Conservation (phyloP, 2,888 invertebrate species). For the Stenchaetothrips biformis region DNA sequence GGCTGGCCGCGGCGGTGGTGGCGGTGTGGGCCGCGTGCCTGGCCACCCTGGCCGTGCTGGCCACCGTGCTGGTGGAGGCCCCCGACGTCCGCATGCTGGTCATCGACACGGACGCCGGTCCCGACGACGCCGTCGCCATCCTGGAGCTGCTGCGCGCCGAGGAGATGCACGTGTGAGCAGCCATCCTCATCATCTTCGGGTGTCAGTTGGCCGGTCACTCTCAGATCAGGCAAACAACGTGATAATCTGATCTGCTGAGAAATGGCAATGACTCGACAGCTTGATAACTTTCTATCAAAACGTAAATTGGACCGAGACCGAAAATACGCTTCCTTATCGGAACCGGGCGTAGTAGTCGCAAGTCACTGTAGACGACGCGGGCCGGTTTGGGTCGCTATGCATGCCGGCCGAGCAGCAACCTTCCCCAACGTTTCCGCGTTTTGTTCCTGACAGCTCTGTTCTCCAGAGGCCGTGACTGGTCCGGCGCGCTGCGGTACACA, state of each 20-base stretch:
- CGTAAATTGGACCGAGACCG: too few relatives aligned
- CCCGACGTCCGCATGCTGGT: background rate
- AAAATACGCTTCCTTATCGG: too few relatives aligned
- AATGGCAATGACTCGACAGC: too few relatives aligned
- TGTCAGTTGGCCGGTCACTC: background rate
- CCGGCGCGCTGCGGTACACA: background rate
- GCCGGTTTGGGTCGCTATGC: too few relatives aligned
- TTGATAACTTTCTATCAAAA: too few relatives aligned
- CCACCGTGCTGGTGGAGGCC: background rate
- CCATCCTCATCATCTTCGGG: too few relatives aligned
- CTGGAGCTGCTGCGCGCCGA: constrained; percentile 10
- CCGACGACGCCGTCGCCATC: constrained; percentile 28
- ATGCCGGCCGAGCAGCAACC: too few relatives aligned
- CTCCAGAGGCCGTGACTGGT: background rate
- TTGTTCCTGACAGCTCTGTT: background rate
- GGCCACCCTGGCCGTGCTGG: background rate
- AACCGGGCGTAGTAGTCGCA: too few relatives aligned
- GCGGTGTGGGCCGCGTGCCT: background rate
- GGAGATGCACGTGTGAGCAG: background rate
- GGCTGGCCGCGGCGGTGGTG: background rate
- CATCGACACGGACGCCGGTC: constrained; percentile 30
- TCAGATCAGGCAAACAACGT: too few relatives aligned
- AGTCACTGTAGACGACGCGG: too few relatives aligned
- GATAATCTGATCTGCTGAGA: too few relatives aligned
- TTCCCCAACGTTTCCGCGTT: too few relatives aligned